Evolutionary conservation across 2,797 vertebrate species (phyloP), one percentile per base, ranked within the genome.

Genomic region (Rhynchotus rufescens): DNA sequence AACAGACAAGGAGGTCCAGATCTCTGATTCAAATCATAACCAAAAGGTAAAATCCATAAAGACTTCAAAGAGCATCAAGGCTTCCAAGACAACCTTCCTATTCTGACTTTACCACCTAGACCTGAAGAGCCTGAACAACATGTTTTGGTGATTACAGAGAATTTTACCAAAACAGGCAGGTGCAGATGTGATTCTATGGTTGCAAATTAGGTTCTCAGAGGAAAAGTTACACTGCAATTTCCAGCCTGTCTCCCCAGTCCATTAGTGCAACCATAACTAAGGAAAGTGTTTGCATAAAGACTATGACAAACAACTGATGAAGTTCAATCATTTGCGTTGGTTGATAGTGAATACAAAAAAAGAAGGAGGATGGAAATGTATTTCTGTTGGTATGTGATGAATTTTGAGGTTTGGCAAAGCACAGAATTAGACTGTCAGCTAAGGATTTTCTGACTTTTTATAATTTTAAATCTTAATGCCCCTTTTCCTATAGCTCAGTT

Each of bases 61-160:
- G n/a, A 74, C 71, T 77, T 84, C 74, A 84, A 87, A 89, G 79
- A 82, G 34, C 49, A 71, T 57, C 22, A n/a, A 74, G 28, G 15
- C 10, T 86, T 93, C 85, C 67, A 66, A 84, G 72, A 21, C 49
- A 86, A 25, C 65, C 23, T 84, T 76, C 74, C n/a, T 64, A 34
- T 40, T 10, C 64, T 32, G 15, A 73, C 66, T 88, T 84, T 73
- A 67, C 80, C 30, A 56, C 83, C 79, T 86, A 49, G 78, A 89
- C 91, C 67, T 84, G 94, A 92, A 86, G 45, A 93, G 75, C 93
- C 74, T 89, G 95, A 92, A 83, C 71, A 76, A 81, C 93, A 12
- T 0, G 74, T 93, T 96, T 86, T 74, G 67, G 40, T 84, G 88
- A 81, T 84, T 89, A 73, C 14, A 81, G 87, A 82, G 74, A 93